Conservation (phyloP, 2,113 vertebrate genomes). For the Parotia lawesii region DNA sequence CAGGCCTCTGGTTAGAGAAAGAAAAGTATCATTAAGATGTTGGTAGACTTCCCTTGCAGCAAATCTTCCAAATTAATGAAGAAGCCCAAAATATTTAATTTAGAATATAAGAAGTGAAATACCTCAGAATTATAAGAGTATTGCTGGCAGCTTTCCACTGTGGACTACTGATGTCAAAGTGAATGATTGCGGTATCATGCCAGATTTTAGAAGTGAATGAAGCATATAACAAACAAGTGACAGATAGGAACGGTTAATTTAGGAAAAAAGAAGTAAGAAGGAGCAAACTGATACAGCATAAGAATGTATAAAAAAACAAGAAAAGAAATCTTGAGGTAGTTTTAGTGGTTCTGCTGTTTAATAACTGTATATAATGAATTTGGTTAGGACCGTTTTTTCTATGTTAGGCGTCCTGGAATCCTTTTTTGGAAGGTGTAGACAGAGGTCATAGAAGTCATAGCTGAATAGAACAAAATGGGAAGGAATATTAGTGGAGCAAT, state of each 20-base stretch:
- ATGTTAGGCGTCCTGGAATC: slow-evolving; percentile 61
- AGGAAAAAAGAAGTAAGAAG: background rate
- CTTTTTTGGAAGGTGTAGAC: slow-evolving; percentile 69
- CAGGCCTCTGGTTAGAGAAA: background rate
- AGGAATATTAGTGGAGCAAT: slow-evolving; percentile 38
- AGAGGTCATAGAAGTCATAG: slow-evolving; percentile 66
- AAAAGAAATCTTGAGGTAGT: background rate
- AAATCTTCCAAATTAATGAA: background rate
- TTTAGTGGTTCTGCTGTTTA: background rate
- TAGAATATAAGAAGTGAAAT: background rate
- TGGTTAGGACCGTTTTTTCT: slow-evolving; percentile 18
- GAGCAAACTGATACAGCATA: background rate
- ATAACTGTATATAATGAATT: background rate
- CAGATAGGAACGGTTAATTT: background rate
- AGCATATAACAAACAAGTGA: background rate
- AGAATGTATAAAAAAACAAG: background rate
- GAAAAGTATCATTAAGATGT: background rate
- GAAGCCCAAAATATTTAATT: background rate
- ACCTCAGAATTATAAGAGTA: background rate
- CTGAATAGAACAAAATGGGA: slow-evolving; percentile 46
- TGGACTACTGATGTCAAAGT: background rate
- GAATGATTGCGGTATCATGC: background rate
- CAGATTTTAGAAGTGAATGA: background rate
- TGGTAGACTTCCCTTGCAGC: background rate
- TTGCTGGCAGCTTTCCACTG: background rate